These are phyloP conservation scores for Teleopsis dalmanni DNA, from an alignment of 1,140 invertebrate genomes.

Conservation along the genomic window DNA sequence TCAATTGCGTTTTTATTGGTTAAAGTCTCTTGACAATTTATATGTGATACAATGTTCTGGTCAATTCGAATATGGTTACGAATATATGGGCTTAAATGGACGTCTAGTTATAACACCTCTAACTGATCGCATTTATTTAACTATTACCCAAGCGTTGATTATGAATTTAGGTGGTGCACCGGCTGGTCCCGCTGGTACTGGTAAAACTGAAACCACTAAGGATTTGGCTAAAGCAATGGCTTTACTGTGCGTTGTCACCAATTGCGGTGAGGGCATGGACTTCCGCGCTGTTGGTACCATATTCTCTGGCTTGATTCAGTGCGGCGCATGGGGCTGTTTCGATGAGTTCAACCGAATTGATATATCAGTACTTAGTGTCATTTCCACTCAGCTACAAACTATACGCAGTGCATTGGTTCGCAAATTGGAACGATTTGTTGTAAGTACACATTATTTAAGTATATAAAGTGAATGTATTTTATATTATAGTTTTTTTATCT, in stretches of 20 bases:
- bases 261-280: slow-evolving; percentile 90
- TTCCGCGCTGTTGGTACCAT: slow-evolving; percentile 79
- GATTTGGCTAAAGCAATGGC: slow-evolving; percentile 84
- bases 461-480: no score
- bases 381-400: slow-evolving; percentile 82
- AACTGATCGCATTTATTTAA: slow-evolving; percentile 85
- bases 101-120: slow-evolving; percentile 83
- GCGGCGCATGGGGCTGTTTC: slow-evolving; percentile 82
- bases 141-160: slow-evolving; percentile 81
- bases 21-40: slow-evolving; percentile 71
- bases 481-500: no score
- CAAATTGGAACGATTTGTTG: slow-evolving; percentile 64
- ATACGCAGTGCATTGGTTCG: slow-evolving; percentile 74
- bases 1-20: slow-evolving; percentile 86
- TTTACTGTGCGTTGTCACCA: slow-evolving; percentile 79
- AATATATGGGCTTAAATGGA: slow-evolving; percentile 89
- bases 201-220: slow-evolving; percentile 87
- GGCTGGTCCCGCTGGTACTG: slow-evolving; percentile 66
- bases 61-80: slow-evolving; percentile 82
- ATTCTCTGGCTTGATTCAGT: slow-evolving; percentile 63
- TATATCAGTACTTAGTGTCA: slow-evolving; percentile 81
- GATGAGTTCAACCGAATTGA: slow-evolving; percentile 91
- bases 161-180: slow-evolving; percentile 85
- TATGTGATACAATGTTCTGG: slow-evolving; percentile 77
- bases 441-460: no score